Evolutionary conservation across 2,888 invertebrate species (phyloP).

Genomic region (Teinopalpus imperialis): DNA sequence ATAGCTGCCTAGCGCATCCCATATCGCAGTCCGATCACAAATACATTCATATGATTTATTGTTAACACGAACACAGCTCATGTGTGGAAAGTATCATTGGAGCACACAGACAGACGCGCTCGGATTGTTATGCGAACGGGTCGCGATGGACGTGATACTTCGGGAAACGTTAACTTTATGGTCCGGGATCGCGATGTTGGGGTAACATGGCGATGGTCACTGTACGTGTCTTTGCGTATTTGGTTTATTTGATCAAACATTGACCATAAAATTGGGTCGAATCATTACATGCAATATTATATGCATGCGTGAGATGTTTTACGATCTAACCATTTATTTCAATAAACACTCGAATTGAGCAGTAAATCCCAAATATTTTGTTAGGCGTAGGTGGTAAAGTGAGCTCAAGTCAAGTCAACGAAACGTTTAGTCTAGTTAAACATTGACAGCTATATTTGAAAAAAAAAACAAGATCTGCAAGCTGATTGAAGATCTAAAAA

Average conservation of each 20-base stretch:
- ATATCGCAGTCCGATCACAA: constrained; percentile 61
- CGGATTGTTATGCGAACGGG: constrained; percentile 46
- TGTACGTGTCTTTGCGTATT: neutral
- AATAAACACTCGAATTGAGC: too few species aligned
- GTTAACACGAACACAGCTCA: constrained; percentile 70
- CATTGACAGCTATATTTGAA: too few species aligned
- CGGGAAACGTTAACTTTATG: constrained; percentile 37
- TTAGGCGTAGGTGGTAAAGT: too few species aligned
- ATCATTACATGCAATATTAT: neutral
- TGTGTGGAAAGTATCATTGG: constrained; percentile 68
- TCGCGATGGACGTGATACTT: constrained; percentile 47
- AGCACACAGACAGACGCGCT: constrained; percentile 47
- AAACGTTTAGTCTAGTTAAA: too few species aligned
- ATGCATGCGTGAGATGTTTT: too few species aligned
- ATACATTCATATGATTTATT: constrained; percentile 80
- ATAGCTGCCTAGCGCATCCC: constrained; percentile 34
- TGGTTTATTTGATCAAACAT: constrained; percentile 4
- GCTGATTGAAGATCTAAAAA: too few species aligned
- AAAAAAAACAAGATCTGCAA: too few species aligned
- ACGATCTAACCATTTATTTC: too few species aligned
- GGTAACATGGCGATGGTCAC: neutral
- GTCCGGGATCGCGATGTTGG: constrained; percentile 9
- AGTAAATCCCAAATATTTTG: too few species aligned
- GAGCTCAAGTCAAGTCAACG: too few species aligned
- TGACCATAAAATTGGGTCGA: constrained; percentile 10